Conservation (phyloP, 2,797 vertebrate species). For the Nasua narica region DNA sequence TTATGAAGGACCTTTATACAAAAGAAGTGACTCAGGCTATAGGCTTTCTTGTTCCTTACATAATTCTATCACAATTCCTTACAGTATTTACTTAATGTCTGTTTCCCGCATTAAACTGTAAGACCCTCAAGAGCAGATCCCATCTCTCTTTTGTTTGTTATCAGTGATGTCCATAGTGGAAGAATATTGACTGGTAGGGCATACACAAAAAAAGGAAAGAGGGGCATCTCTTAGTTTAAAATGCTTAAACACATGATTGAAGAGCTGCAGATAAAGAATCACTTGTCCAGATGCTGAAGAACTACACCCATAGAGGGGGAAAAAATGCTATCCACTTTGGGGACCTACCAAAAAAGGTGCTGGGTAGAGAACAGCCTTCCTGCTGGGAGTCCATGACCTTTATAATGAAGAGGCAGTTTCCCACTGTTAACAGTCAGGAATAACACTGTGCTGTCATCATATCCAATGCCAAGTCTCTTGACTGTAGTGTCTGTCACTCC, state of each 20-base stretch:
- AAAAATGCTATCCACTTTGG: not conserved
- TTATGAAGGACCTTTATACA: not conserved
- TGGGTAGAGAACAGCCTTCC: not conserved
- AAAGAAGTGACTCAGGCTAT: not conserved
- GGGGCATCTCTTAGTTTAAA: not conserved
- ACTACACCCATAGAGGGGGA: not conserved
- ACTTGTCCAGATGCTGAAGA: not conserved
- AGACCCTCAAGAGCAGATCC: not conserved
- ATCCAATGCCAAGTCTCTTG: not conserved
- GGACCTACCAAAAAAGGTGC: not conserved
- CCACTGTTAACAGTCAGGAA: not conserved
- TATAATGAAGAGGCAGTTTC: not conserved
- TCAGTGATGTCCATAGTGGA: not conserved
- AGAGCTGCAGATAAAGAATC: constrained; percentile 33
- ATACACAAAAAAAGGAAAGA: not conserved
- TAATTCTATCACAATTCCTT: not conserved
- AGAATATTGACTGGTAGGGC: not conserved
- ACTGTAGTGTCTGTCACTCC: not conserved
- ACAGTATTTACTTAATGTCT: not conserved
- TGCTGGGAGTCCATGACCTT: not conserved
- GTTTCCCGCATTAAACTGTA: not conserved
- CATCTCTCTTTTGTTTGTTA: not conserved
- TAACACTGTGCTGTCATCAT: not conserved
- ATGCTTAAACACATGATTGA: not conserved
- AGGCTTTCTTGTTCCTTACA: not conserved